Percentiles rank a stretch among this genome's conserved stretches.
phyloP scores from a whole-genome alignment of 2,797 vertebrate species.

The Macrochelys suwanniensis region DNA sequence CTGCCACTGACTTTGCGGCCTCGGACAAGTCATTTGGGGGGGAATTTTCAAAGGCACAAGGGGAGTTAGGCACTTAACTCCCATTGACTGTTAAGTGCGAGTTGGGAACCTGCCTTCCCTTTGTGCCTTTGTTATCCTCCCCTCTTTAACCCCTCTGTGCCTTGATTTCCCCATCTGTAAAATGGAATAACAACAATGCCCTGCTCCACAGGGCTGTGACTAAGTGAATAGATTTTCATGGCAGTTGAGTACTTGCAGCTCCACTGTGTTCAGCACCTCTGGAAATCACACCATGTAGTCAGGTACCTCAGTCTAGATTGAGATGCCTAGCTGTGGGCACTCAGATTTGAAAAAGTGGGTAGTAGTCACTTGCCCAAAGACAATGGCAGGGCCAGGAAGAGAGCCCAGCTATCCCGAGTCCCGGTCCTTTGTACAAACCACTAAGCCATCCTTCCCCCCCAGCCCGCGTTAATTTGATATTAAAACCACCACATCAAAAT shows the following conservation, averaged over 20 bases:
- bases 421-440: not conserved
- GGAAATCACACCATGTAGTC: not conserved
- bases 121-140: not conserved
- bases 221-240: not conserved
- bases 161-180: not conserved
- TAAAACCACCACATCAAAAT: not conserved
- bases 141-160: not conserved
- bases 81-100: not conserved
- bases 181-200: not conserved
- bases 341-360: not conserved
- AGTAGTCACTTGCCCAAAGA: not conserved
- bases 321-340: not conserved
- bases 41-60: not conserved
- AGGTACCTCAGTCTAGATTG: not conserved
- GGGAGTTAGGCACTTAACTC: not conserved
- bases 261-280: not conserved
- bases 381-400: not conserved
- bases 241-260: not conserved
- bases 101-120: not conserved
- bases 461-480: not conserved
- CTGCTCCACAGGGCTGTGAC: not conserved
- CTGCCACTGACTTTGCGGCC: rapidly evolving
- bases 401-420: not conserved
- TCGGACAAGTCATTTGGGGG: not conserved
- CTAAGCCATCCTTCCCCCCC: not conserved